Evolutionary conservation across 35 echinoderm and acorn worm species (phyloP).

Genomic region (Holothuria glaberrima): DNA sequence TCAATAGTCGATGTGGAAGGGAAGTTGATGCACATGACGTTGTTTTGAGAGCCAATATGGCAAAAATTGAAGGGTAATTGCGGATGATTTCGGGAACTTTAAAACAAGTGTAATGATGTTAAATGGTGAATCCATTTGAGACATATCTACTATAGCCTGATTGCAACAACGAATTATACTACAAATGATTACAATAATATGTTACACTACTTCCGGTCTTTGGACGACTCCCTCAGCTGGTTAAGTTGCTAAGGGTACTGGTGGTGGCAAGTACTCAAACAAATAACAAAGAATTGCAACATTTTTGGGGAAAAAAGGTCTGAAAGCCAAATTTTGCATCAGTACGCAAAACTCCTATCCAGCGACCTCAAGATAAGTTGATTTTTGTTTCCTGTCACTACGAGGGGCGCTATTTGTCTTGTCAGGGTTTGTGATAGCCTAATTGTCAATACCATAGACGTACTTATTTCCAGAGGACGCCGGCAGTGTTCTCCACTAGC

Average conservation of each 20-base stretch:
- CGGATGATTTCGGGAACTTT: background rate
- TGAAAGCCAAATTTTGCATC: background rate
- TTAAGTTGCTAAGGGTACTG: conserved; percentile 9
- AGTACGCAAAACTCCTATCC: background rate
- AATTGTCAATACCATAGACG: too few relatives aligned
- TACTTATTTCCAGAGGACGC: too few relatives aligned
- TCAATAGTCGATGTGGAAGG: background rate
- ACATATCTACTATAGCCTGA: background rate
- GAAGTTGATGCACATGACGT: background rate
- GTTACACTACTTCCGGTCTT: background rate
- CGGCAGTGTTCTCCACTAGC: too few relatives aligned
- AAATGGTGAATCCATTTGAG: background rate
- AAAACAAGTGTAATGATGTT: conserved; percentile 1
- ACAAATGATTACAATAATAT: background rate
- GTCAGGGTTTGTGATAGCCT: too few relatives aligned
- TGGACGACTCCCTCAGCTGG: background rate
- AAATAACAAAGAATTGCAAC: background rate
- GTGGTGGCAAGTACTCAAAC: background rate
- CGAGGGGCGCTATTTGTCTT: too few relatives aligned
- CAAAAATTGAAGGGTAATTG: background rate
- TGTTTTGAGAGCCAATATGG: background rate
- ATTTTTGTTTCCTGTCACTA: background rate
- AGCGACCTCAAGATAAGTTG: background rate
- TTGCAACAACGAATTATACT: background rate
- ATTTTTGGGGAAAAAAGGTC: background rate